phyloP scores from a whole-genome alignment of 2,888 invertebrate genomes.

The Ophion costatus region DNA sequence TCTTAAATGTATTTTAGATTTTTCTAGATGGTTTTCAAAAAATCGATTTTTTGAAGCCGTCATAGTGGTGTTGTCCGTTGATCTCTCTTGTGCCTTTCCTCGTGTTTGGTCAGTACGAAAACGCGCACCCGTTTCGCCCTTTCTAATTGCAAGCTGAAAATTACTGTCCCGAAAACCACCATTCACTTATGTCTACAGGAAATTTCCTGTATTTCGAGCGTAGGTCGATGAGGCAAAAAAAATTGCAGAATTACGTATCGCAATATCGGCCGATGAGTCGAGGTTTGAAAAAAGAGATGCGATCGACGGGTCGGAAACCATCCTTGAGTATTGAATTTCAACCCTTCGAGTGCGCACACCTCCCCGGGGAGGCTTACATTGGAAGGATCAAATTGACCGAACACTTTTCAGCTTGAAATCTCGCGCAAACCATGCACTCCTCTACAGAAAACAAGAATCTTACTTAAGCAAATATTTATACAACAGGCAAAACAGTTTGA shows the following conservation, averaged over 20 bases:
- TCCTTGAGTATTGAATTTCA: not conserved
- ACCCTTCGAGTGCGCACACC: not conserved
- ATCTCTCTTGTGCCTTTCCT: not conserved
- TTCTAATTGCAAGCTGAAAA: not conserved
- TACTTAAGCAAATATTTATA: not conserved
- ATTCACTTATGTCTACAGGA: not conserved
- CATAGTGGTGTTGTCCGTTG: too few species aligned
- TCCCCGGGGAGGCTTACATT: not conserved
- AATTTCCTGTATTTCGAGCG: not conserved
- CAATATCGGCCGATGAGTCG: not conserved
- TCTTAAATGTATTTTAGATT: too few species aligned
- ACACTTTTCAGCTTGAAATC: not conserved
- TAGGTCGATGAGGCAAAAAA: not conserved
- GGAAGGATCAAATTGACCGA: not conserved
- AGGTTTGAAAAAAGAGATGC: not conserved
- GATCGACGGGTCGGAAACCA: not conserved
- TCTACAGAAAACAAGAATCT: not conserved
- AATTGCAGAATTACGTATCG: not conserved
- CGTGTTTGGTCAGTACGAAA: conserved; percentile 4
- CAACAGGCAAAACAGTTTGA: not conserved
- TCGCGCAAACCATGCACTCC: not conserved
- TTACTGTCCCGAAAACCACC: not conserved
- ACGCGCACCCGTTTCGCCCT: not conserved
- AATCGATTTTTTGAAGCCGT: too few species aligned
- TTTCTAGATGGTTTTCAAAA: too few species aligned